These are phyloP conservation scores for Ashinkailepas kermadecensis DNA, from an alignment of 2,888 invertebrate genomes.

Conservation along the genomic window DNA sequence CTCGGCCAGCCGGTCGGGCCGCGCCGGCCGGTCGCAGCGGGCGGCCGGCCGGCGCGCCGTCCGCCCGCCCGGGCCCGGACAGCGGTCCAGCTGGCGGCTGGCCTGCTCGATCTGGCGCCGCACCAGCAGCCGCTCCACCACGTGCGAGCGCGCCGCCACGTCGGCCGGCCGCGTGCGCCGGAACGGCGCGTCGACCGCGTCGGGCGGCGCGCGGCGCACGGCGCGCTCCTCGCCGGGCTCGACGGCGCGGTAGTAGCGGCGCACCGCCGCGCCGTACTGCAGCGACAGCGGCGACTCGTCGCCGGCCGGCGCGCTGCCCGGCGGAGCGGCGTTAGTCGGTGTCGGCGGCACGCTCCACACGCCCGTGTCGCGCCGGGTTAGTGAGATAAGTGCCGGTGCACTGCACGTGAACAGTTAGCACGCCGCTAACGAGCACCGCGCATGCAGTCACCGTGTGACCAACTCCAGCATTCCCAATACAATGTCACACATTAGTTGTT, in stretches of 20 bases:
- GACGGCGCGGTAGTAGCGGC: conserved; percentile 31
- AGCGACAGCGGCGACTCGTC: background rate
- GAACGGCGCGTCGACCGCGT: background rate
- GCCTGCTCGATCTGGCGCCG: conserved; percentile 8
- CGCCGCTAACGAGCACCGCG: too few species aligned
- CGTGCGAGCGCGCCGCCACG: background rate
- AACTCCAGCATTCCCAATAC: too few species aligned
- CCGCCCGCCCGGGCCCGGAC: background rate
- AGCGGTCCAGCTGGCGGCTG: background rate
- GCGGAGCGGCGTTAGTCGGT: too few species aligned
- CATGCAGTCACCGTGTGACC: too few species aligned
- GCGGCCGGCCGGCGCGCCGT: background rate
- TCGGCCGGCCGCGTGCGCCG: background rate
- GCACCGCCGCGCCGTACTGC: conserved; percentile 26
- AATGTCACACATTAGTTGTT: too few species aligned
- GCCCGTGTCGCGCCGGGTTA: too few species aligned
- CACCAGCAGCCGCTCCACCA: conserved; percentile 22
- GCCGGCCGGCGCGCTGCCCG: too few species aligned
- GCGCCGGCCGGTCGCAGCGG: background rate
- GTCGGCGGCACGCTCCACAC: too few species aligned
- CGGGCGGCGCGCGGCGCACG: background rate
- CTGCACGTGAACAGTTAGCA: too few species aligned
- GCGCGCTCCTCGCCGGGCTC: background rate
- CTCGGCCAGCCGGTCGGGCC: background rate
- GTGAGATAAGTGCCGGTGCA: too few species aligned